These are phyloP conservation scores for Guaruba guarouba DNA, from an alignment of 2,113 vertebrate genomes.

Conservation along the genomic window DNA sequence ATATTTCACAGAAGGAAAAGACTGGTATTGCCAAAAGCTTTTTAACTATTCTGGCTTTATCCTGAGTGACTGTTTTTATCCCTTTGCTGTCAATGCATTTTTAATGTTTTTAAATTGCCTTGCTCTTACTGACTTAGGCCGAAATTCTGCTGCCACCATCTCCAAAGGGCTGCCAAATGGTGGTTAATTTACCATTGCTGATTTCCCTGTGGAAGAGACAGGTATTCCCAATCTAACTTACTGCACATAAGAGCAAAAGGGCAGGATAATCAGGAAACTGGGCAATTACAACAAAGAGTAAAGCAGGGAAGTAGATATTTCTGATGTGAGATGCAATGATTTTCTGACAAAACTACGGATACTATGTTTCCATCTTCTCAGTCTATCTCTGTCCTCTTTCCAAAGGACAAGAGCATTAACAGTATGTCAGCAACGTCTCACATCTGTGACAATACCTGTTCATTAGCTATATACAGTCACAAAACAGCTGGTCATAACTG, in stretches of 20 bases:
- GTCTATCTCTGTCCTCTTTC: not conserved
- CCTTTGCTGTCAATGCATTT: conserved; percentile 44
- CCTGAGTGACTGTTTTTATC: not conserved
- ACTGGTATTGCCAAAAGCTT: not conserved
- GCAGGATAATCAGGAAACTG: not conserved
- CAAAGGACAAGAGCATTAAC: not conserved
- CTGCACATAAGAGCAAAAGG: not conserved
- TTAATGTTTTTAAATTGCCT: conserved; percentile 47
- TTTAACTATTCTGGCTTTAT: not conserved
- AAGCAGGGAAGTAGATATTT: not conserved
- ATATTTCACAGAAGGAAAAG: not conserved
- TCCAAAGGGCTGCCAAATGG: conserved; percentile 4
- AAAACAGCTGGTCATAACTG: not conserved
- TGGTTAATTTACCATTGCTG: conserved; percentile 19
- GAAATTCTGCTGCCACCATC: conserved; percentile 46
- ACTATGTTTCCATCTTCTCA: not conserved
- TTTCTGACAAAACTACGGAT: not conserved
- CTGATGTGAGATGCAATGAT: not conserved
- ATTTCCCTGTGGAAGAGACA: conserved; percentile 48
- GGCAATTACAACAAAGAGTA: not conserved
- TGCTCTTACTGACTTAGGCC: conserved; percentile 25
- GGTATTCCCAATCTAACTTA: not conserved
- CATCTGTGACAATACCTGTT: not conserved
- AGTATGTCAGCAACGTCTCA: not conserved
- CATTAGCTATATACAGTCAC: not conserved